A percentile compares a stretch with the other conserved stretches of the same genome.
These are phyloP conservation scores for Hypsibius dujardini DNA, from an alignment of 1,140 invertebrate species.

Conservation along the genomic window DNA sequence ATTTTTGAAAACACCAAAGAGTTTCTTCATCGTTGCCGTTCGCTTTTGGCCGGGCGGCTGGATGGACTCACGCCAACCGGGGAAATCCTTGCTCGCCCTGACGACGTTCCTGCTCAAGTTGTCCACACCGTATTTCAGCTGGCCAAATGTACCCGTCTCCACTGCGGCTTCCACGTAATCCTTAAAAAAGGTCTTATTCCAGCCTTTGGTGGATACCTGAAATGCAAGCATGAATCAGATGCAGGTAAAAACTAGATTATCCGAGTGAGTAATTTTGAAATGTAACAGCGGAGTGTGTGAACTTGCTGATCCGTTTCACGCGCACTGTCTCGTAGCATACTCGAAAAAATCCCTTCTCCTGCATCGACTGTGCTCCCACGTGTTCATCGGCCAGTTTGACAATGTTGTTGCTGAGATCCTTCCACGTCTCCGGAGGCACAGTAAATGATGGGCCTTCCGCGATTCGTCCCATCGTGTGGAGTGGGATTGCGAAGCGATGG, in stretches of 20 bases:
- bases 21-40: constrained; percentile 1
- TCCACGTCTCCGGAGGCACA: neutral
- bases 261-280: too few relatives aligned
- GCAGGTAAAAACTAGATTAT: neutral
- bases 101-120: neutral
- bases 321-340: neutral
- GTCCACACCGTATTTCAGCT: neutral
- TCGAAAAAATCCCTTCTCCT: neutral
- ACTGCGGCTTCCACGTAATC: neutral
- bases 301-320: too few relatives aligned
- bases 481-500: too few relatives aligned
- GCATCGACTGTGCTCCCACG: neutral
- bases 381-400: neutral
- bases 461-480: neutral
- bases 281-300: too few relatives aligned
- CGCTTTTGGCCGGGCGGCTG: neutral
- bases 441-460: neutral
- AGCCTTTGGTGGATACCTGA: neutral
- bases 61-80: neutral
- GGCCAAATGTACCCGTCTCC: neutral
- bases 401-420: neutral
- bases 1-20: neutral
- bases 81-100: neutral
- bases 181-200: constrained; percentile 1
- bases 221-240: neutral